These are phyloP conservation scores for Oryctes rhinoceros DNA, from an alignment of 1,140 invertebrate species.

Conservation along the genomic window DNA sequence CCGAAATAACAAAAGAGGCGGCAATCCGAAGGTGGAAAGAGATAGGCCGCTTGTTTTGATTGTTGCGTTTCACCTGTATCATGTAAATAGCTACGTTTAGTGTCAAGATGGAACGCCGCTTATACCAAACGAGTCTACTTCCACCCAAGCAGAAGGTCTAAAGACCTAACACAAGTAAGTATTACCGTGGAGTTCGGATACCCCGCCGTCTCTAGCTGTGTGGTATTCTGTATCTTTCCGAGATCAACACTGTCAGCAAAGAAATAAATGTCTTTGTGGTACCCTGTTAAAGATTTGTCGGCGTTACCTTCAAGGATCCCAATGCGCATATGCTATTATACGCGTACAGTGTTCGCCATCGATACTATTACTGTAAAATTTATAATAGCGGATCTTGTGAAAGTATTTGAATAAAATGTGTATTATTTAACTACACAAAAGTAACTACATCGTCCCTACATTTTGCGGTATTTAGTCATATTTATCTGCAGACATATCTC, in stretches of 20 bases:
- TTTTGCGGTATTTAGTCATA: no score
- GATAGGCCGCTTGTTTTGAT: constrained; percentile 44
- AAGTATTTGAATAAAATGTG: no score
- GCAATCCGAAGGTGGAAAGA: constrained; percentile 41
- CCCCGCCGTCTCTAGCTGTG: constrained; percentile 45
- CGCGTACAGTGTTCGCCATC: no score
- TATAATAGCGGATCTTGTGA: no score
- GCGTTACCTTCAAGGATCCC: constrained; percentile 23
- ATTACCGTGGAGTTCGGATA: constrained; percentile 19
- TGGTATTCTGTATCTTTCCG: constrained; percentile 46
- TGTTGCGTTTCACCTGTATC: constrained; percentile 44
- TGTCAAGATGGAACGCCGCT: constrained; percentile 42
- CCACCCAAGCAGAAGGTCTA: neutral
- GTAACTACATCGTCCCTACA: no score
- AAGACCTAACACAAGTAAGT: constrained; percentile 5
- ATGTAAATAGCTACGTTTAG: constrained; percentile 47
- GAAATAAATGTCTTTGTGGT: constrained; percentile 48
- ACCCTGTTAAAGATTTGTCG: constrained; percentile 42
- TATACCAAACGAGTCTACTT: no score
- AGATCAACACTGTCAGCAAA: constrained; percentile 47
- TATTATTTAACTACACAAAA: no score
- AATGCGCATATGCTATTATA: neutral
- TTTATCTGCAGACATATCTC: no score
- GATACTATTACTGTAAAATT: no score
- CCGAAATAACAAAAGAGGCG: constrained; percentile 45